phyloP scores from a whole-genome alignment of 2,113 vertebrate species.

The Corynorhinus townsendii region DNA sequence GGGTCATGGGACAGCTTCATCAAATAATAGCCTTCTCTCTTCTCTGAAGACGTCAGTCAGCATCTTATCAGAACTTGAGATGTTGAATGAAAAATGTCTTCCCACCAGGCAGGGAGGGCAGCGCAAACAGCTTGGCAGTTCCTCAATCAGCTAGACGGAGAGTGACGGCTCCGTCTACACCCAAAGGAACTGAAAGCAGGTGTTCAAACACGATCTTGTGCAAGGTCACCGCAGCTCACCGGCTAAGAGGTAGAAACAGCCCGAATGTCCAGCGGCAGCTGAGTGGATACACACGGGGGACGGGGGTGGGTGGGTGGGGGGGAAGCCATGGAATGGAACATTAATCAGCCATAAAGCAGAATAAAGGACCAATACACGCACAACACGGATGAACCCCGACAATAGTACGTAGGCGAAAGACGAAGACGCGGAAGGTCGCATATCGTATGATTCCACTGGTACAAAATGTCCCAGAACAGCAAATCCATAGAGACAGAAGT shows the following conservation, averaged over 20 bases:
- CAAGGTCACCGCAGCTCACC: neutral
- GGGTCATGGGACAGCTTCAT: fast-evolving
- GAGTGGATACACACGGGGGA: fast-evolving
- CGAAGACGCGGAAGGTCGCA: neutral
- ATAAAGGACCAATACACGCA: fast-evolving
- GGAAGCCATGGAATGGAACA: fast-evolving
- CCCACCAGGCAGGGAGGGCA: neutral
- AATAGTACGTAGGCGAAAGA: fast-evolving
- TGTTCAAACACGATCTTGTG: neutral
- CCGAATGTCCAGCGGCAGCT: fast-evolving
- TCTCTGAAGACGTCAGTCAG: neutral
- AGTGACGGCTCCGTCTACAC: neutral
- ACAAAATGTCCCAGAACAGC: neutral
- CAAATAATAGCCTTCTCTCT: neutral
- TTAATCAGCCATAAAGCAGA: neutral
- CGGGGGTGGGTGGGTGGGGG: too few species aligned
- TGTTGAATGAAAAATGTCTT: neutral
- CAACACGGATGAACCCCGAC: fast-evolving
- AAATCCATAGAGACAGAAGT: neutral
- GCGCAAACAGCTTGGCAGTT: neutral
- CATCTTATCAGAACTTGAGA: neutral
- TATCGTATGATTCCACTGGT: fast-evolving
- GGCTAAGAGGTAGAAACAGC: neutral
- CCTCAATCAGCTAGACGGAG: neutral
- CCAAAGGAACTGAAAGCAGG: neutral